Base-by-base conservation (phyloP, 2,888 invertebrate species). In the Deilephila porcellus region DNA sequence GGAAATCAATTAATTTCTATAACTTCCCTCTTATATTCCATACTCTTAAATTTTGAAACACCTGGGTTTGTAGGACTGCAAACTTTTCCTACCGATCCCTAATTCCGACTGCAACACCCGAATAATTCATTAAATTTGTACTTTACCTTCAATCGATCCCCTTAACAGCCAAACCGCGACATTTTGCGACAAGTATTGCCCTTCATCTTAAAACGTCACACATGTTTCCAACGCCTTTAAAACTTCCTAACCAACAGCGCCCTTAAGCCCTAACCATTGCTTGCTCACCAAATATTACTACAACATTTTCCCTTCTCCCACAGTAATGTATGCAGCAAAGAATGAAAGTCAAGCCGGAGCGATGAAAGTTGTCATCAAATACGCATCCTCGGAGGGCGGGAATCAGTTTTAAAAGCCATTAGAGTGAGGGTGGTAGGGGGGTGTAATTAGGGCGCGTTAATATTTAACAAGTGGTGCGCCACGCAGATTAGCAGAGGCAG, bases 331-430 rank as follows among this genome's bases (percentile, higher is more conserved):
- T 62, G 62, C 25, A 25, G 52, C 17, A 52, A 67, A 67, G 67
- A 67, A 67, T 67, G 52, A 67, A 45, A 52, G n/a, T 79, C 86
- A 85, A 81, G 80, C 79, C 84, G 85, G 87, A 90, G 88, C 88
- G 88, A 82, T 86, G 85, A 86, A 89, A 93, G 90, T 93, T 93
- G 94, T 94, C 94, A 94, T 94, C 94, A 94, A 94, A 94, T 93
- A 92, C 94, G 90, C 93, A 94, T 94, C 93, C 90, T 91, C 84
- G 79, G 83, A 85, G 92, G 93, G 92, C 90, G 89, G 91, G 93
- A 93, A 93, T 94, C 94, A 94, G 94, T 94, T 94, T 94, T 94
- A 93, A 94, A 94, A 94, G 91, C 94, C 94, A 94, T 94, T 94
- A 94, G 93, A 91, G 90, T 45, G 88, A 83, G 80, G 83, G 77